Evolutionary conservation across 2,888 invertebrate species (phyloP), one percentile per base, ranked within the genome.

Genomic region (Xestoiulus laeticollis): DNA sequence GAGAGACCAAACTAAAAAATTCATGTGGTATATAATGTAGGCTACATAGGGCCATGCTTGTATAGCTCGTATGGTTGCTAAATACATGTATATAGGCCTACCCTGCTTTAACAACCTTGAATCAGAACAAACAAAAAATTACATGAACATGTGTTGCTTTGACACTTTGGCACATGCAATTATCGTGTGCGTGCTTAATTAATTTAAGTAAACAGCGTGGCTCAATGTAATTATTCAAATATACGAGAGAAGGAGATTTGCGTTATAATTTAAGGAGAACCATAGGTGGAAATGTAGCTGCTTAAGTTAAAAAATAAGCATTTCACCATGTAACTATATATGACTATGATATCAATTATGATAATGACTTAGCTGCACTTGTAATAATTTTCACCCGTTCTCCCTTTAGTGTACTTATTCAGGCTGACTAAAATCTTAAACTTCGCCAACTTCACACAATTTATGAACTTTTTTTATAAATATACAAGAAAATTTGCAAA

Each of bases 131-230:
- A n/a, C 59, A 59, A n/a, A 59, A 19, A 59, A 19, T 22, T 59
- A 14, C 59, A n/a, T 59, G 19, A 59, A n/a, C 59, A 59, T 59
- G 59, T 59, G 59, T 59, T 59, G n/a, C 59, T 59, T 59, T 59
- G 59, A 59, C 59, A 59, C 59, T 59, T 59, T 0, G 59, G n/a
- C 59, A n/a, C 59, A 59, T 59, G 59, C 59, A 59, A 59, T 59
- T 59, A 59, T 19, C 59, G 59, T n/a, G 59, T 59, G 59, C 48
- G 12, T 48, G 48, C 14, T 59, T 59, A 59, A 59, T 59, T 59
- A 59, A 59, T 59, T 59, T 59, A n/a, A 59, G 59, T n/a, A 59
- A 59, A 59, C 59, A 59, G 59, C 6, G 22, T 14, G n/a, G 59
- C n/a, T 14, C 22, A 59, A n/a, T 59, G 19, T 59, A 19, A 59